phyloP scores from a whole-genome alignment of 1,140 invertebrate genomes.

The Pogonus chalceus region DNA sequence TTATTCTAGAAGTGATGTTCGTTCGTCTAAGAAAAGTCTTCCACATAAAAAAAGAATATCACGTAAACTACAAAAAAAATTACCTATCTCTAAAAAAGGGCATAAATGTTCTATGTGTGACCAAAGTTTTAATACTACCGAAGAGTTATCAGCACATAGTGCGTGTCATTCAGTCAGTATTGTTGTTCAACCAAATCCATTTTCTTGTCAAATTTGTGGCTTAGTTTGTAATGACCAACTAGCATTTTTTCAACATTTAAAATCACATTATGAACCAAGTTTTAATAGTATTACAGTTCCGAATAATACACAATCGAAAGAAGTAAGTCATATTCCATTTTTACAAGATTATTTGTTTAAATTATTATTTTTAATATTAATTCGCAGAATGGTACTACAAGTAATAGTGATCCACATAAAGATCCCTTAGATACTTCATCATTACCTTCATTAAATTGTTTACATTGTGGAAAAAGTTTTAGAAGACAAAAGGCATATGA shows the following conservation, averaged over 20 bases:
- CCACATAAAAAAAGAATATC: constrained; percentile 59
- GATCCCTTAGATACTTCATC: constrained; percentile 25
- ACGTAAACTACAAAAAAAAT: constrained; percentile 45
- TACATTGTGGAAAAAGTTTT: constrained; percentile 53
- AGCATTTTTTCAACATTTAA: constrained; percentile 71
- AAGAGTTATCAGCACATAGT: constrained; percentile 29
- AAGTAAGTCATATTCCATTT: neutral
- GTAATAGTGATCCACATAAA: constrained; percentile 17
- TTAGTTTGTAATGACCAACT: constrained; percentile 54
- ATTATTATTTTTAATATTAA: neutral
- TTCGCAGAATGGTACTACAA: neutral
- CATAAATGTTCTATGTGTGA: constrained; percentile 27
- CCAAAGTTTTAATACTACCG: constrained; percentile 23
- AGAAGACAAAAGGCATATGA: constrained; percentile 54
- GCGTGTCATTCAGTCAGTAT: constrained; percentile 28
- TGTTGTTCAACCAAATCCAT: constrained; percentile 28
- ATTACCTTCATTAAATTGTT: constrained; percentile 37
- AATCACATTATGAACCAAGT: constrained; percentile 64
- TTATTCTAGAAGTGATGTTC: constrained; percentile 30
- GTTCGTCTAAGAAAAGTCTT: constrained; percentile 45
- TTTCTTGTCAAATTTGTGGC: constrained; percentile 58
- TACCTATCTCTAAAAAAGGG: constrained; percentile 15
- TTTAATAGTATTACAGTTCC: no score
- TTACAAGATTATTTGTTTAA: neutral
- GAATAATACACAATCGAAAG: neutral